Evolutionary conservation across 2,113 vertebrate genomes (phyloP), one percentile per base, ranked within the genome.

Genomic region (Hippocampus mohnikei): DNA sequence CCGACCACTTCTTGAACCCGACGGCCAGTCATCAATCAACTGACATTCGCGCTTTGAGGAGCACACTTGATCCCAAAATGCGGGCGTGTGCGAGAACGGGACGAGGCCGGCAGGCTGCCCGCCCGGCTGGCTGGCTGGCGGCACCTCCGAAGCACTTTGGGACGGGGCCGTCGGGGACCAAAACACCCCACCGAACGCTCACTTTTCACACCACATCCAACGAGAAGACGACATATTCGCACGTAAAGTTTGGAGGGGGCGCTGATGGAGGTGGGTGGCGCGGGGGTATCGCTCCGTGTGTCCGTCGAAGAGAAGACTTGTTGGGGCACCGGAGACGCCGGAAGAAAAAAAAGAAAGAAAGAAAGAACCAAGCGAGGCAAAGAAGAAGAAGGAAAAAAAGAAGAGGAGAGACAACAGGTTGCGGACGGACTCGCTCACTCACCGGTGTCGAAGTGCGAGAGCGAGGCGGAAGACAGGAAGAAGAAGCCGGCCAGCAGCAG

Each of bases 371-470:
- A 13, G 10, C 10, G 13, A 44, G 48, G 8, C 55, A 12, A 8
- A 23, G 12, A 13, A 12, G 23, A 8, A 29, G 58, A 18, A 0
- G 16, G 9, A 60, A 15, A 60, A 2, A 33, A 13, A 3, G n/a
- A 23, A 10, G 11, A 55, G 21, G 8, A 25, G 44, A 5, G 25
- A n/a, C 21, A 46, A 46, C 3, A 46, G 23, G 13, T 65, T 46
- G 67, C 85, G 18, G 1, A 80, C 33, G 33, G 33, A 37, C 33
- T 37, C 33, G 33, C 33, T 37, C 33, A 37, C 93, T 92, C 63
- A 94, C 93, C 93, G 77, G 91, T 91, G 41, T 93, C 85, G 72
- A 92, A 91, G 62, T 90, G 88, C 72, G 71, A 85, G 11, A 91
- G 83, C 67, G 90, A 88, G 21, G 88, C 77, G 0, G 88, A 83